phyloP scores from a whole-genome alignment of 2,888 invertebrate species.

The Ochropleura leucogaster region DNA sequence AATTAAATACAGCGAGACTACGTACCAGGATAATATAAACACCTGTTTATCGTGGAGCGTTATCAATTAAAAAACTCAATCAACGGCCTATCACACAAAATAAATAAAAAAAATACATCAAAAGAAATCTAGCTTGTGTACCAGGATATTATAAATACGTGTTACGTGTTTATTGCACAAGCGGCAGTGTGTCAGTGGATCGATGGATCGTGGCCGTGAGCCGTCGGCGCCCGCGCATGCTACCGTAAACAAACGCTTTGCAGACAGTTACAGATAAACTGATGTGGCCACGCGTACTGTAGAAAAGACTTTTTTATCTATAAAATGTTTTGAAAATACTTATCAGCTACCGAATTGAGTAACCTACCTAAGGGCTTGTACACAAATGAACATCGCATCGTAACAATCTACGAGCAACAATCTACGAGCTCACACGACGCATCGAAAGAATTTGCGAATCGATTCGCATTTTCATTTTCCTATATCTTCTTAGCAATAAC shows the following conservation, averaged over 20 bases:
- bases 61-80: constrained; percentile 16
- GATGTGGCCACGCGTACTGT: constrained; percentile 53
- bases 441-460: too few relatives aligned
- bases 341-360: not conserved
- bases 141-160: constrained; percentile 63
- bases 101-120: constrained; percentile 21
- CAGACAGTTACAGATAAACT: constrained; percentile 59
- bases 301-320: not conserved
- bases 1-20: not conserved
- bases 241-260: constrained; percentile 74
- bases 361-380: not conserved
- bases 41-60: constrained; percentile 12
- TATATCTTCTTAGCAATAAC: too few relatives aligned
- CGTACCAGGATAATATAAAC: constrained; percentile 1
- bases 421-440: too few relatives aligned
- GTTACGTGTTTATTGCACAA: constrained; percentile 65
- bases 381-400: too few relatives aligned
- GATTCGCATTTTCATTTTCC: too few relatives aligned
- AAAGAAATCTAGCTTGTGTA: constrained; percentile 41
- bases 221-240: constrained; percentile 63
- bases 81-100: constrained; percentile 4
- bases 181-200: constrained; percentile 80
- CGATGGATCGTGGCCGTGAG: constrained; percentile 76
- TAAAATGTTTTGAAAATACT: not conserved
- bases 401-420: too few relatives aligned